These are phyloP conservation scores for Astyanax mexicanus DNA, from an alignment of 2,797 vertebrate species.

Conservation along the genomic window DNA sequence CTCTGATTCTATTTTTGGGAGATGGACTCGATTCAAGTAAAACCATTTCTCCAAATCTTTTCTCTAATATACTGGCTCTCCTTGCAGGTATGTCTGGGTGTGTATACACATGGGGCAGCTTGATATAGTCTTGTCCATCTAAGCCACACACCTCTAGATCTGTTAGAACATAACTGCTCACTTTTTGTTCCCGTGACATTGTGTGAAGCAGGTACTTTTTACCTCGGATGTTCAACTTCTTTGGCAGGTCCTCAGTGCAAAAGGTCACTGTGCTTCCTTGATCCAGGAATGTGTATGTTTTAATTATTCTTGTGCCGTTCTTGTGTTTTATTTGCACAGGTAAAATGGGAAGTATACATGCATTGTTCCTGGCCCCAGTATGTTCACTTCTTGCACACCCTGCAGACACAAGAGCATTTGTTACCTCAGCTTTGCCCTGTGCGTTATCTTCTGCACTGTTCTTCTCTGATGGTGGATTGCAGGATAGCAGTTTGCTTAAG, in stretches of 20 bases:
- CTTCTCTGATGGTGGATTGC: too few species aligned
- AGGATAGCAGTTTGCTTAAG: too few species aligned
- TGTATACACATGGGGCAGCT: background rate
- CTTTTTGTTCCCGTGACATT: conserved; percentile 26
- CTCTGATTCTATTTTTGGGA: background rate
- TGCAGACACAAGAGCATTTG: background rate
- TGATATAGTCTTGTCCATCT: conserved; percentile 16
- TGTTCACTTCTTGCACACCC: background rate
- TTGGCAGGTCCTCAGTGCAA: background rate
- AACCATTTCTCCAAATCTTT: background rate
- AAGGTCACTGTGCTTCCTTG: background rate
- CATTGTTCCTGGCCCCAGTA: background rate
- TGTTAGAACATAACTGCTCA: conserved; percentile 6
- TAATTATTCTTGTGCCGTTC: background rate
- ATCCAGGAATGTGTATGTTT: background rate
- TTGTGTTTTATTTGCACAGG: background rate
- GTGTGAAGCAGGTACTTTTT: background rate
- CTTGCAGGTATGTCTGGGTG: too few species aligned
- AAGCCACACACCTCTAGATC: conserved; percentile 26
- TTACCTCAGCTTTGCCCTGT: background rate
- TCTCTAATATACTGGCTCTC: background rate
- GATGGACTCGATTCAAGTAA: background rate
- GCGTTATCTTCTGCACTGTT: background rate
- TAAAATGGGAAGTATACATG: background rate
- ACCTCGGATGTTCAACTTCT: background rate